These are phyloP conservation scores for Linhomoeus sp. DNA, from an alignment of 2,888 invertebrate genomes.

Conservation along the genomic window DNA sequence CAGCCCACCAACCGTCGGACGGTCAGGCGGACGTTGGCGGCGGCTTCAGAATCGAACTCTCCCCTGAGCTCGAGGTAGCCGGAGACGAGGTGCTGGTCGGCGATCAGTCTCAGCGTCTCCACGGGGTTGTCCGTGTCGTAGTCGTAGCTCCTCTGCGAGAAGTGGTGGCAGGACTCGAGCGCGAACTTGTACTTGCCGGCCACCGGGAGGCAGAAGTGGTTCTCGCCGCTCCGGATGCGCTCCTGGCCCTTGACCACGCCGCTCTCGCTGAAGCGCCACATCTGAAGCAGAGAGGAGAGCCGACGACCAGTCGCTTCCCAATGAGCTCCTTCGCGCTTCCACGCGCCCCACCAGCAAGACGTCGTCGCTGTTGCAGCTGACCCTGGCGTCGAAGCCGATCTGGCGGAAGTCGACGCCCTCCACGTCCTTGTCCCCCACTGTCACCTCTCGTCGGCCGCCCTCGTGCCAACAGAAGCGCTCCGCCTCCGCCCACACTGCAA, in stretches of 20 bases:
- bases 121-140: constrained; percentile 35
- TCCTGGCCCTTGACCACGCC: constrained; percentile 27
- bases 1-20: too few species aligned
- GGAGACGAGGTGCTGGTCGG: constrained; percentile 24
- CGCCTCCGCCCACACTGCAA: constrained; percentile 42
- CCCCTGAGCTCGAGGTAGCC: constrained; percentile 28
- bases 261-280: constrained; percentile 14
- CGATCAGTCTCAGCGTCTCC: constrained; percentile 21
- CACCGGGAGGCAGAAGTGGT: constrained; percentile 50
- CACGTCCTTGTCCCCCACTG: constrained; percentile 31
- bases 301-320: too few species aligned
- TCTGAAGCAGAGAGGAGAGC: too few species aligned
- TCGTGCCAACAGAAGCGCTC: constrained; percentile 65
- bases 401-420: constrained; percentile 30
- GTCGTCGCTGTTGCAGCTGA: constrained; percentile 26
- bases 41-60: constrained; percentile 21
- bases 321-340: too few species aligned
- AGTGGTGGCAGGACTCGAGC: constrained; percentile 61
- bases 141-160: constrained; percentile 36
- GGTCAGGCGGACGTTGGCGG: constrained; percentile 14
- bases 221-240: constrained; percentile 43
- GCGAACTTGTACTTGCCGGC: constrained; percentile 46
- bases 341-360: too few species aligned
- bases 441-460: constrained; percentile 29
- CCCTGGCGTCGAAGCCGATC: constrained; percentile 30